These are phyloP conservation scores for Stichodactyla helianthus DNA, from an alignment of 64 coral and sea anemone genomes.

Conservation along the genomic window DNA sequence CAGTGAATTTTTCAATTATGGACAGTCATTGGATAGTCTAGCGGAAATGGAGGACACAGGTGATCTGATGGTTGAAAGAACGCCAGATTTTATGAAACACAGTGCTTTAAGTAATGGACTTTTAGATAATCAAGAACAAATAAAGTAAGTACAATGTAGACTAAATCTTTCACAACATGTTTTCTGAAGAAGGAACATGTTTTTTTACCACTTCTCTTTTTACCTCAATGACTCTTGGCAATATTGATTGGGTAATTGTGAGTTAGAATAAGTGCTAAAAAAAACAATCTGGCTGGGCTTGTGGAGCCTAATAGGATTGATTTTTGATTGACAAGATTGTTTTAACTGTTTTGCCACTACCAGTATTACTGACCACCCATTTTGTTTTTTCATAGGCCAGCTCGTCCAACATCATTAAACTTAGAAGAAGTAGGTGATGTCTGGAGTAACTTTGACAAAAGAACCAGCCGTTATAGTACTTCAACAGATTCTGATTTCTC, in stretches of 20 bases:
- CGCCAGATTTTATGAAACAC: neutral
- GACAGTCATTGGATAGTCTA: constrained; percentile 46
- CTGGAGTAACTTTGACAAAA: constrained; percentile 60
- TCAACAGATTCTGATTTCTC: constrained; percentile 92
- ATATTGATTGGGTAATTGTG: too few relatives aligned
- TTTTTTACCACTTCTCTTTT: too few relatives aligned
- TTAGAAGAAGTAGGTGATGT: constrained; percentile 35
- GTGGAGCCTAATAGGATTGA: too few relatives aligned
- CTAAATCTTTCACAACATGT: too few relatives aligned
- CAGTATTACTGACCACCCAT: neutral
- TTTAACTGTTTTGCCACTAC: too few relatives aligned
- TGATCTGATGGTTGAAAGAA: constrained; percentile 15
- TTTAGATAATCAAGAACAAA: neutral
- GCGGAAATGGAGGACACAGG: constrained; percentile 14
- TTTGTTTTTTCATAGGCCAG: neutral
- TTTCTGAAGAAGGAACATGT: too few relatives aligned
- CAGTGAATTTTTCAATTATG: constrained; percentile 16
- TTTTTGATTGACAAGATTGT: too few relatives aligned
- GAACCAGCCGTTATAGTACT: constrained; percentile 81
- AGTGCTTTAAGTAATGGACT: neutral
- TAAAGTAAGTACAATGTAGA: neutral
- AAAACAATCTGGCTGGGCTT: too few relatives aligned
- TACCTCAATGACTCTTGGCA: too few relatives aligned
- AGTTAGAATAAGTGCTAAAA: too few relatives aligned
- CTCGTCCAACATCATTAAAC: constrained; percentile 45